Evolutionary conservation across 2,797 vertebrate species (phyloP), one percentile per base, ranked within the genome.

Genomic region (Chromis chromis): DNA sequence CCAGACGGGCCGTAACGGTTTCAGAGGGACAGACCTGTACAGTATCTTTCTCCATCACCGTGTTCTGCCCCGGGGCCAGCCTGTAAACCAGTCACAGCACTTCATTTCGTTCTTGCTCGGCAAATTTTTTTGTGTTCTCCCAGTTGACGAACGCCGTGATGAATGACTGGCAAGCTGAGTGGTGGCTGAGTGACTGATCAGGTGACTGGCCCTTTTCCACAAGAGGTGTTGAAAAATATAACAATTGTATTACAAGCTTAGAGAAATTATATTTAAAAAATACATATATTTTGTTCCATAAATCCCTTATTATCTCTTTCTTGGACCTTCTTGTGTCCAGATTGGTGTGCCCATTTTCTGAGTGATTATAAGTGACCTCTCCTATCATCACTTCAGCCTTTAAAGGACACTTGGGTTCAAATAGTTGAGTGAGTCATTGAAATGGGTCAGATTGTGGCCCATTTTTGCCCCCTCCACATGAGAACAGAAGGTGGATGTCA

Each of bases 401-500:
- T 84, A 84, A 79, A 85, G 74, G 81, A 87, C 83, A 55, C 68
- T 82, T 67, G 72, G 56, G 81, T 86, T 86, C 79, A 85, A 76
- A 81, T 67, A 63, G 71, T 79, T 66, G 72, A 82, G 80, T 71
- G 77, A 88, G 89, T 86, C 87, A 78, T 84, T 92, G 88, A 94
- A 95, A 89, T 94, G 87, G 94, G 93, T 94, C 93, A 93, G 86
- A 82, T 76, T 76, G 79, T 90, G 91, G 82, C 91, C 93, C 81
- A 85, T 86, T 92, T 94, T 90, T 78, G 68, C 79, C 81, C 25
- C 90, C 82, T 90, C 62, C 74, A 58, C 80, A 76, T 86, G 85
- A 85, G 92, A 94, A 93, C 93, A 94, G 93, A 94, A 93, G 94
- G 94, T 93, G 93, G 91, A 91, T 61, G 87, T 94, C 93, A 94